Evolutionary conservation across 2,888 invertebrate genomes (phyloP), one percentile per base, ranked within the genome.

Genomic region (Drosophila engyochracea): DNA sequence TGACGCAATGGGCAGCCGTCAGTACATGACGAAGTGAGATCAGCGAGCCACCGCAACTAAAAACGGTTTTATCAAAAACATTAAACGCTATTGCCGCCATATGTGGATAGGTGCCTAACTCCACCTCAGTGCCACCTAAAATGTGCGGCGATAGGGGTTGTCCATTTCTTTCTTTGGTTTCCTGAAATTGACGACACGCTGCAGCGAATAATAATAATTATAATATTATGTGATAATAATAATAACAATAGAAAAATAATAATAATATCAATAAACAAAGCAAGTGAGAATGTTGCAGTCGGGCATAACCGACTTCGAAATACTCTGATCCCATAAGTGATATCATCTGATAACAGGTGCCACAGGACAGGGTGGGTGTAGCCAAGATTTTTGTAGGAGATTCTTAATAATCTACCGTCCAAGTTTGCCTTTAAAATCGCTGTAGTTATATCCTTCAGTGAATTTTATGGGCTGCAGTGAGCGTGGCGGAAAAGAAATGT

Each of bases 1-100:
- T 82, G 2, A 93, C 85, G 41, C 93, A 93, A 74, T 93, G 93
- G 2, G 93, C 93, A 0, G 93, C 92, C 1, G 93, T 93, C 41
- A 93, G 67, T 4, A 92, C 88, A 44, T 82, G 91, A 5, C 89
- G 83, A 6, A 70, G 71, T 31, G 90, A 85, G 54, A 93, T 92
- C 57, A 93, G 70, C 1, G 92, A 83, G 1, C 92, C 92, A 7
- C 92, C 93, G 44, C 93, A 93, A 0, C 87, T 85, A 49, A 85
- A 91, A 1, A 64, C 60, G 22, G 74, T 65, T 0, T 52, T 62
- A 1, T 66, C 87, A 19, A 89, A 81, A 6, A n/a, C 33, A 7
- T 63, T 66, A 25, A 79, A 89, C 5, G 90, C 92, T 12, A 93
- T 81, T 3, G 89, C 93, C 16, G 81, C 93, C 93, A 93, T 93